Conservation (phyloP, 92 coral and sea anemone genomes). For the Virgularia gustaviana region DNA sequence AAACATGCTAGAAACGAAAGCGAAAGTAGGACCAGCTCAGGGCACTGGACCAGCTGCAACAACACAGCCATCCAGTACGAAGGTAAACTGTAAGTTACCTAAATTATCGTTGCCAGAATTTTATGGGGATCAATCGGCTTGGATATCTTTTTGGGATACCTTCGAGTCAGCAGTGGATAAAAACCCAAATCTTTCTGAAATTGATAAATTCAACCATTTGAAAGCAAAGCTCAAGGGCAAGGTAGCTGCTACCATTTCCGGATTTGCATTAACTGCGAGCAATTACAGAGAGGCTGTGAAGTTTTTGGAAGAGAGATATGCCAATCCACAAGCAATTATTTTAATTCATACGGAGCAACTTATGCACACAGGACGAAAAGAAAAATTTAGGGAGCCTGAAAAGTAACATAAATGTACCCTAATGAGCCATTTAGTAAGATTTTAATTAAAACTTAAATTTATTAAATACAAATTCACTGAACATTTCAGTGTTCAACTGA, state of each 20-base stretch:
- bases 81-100: background rate
- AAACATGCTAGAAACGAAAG: background rate
- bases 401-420: background rate
- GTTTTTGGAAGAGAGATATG: background rate
- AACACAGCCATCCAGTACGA: no score
- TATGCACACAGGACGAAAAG: no score
- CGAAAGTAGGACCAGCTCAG: no score
- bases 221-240: slow-evolving; percentile 6
- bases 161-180: slow-evolving; percentile 22
- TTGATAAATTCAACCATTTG: slow-evolving; percentile 20
- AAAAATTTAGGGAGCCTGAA: no score
- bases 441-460: no score
- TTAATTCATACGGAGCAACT: background rate
- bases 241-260: background rate
- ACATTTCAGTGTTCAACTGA: no score
- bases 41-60: no score
- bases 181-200: background rate
- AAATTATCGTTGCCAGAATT: slow-evolving; percentile 11
- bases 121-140: slow-evolving; percentile 8
- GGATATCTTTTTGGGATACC: slow-evolving; percentile 23
- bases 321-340: background rate
- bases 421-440: no score
- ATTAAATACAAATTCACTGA: no score
- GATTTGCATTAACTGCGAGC: background rate
- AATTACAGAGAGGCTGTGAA: background rate